Percentiles rank a stretch among this genome's conserved stretches.
Conservation (phyloP, 2,797 vertebrate species). For the Manis crassicaudata region DNA sequence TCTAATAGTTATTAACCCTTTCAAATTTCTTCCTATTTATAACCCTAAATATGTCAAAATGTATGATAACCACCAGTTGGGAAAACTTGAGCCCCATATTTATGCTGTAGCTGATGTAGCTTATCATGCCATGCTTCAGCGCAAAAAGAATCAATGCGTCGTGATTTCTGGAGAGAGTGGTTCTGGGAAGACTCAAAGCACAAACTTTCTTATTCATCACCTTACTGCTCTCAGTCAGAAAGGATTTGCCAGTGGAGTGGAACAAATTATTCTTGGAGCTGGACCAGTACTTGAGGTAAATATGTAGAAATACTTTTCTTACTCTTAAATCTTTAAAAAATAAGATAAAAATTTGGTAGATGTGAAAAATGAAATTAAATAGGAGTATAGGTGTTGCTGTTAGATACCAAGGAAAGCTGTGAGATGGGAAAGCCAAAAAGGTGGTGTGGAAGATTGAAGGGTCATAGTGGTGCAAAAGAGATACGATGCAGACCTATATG, state of each 20-base stretch:
- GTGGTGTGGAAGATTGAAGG: background rate
- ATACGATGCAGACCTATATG: background rate
- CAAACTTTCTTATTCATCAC: slow-evolving; percentile 99
- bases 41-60: slow-evolving; percentile 99
- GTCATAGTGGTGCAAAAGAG: background rate
- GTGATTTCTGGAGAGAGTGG: slow-evolving; percentile 99
- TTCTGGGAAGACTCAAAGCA: slow-evolving; percentile 99
- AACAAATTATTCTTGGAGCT: slow-evolving; percentile 99
- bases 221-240: slow-evolving; percentile 99
- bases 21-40: slow-evolving; percentile 99
- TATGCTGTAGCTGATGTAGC: slow-evolving; percentile 98
- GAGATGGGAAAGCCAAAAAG: slow-evolving; percentile 14
- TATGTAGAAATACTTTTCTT: slow-evolving; percentile 57
- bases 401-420: slow-evolving; percentile 1
- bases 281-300: slow-evolving; percentile 98
- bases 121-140: slow-evolving; percentile 97
- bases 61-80: slow-evolving; percentile 98
- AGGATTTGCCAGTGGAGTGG: slow-evolving; percentile 98
- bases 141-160: slow-evolving; percentile 96
- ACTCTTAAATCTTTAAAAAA: background rate
- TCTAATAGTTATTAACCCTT: slow-evolving; percentile 97
- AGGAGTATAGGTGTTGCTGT: background rate
- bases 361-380: slow-evolving; percentile 51
- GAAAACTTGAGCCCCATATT: slow-evolving; percentile 95
- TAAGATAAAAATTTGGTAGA: background rate